Conservation (phyloP, 2,888 invertebrate species). For the Watsonalla binaria region DNA sequence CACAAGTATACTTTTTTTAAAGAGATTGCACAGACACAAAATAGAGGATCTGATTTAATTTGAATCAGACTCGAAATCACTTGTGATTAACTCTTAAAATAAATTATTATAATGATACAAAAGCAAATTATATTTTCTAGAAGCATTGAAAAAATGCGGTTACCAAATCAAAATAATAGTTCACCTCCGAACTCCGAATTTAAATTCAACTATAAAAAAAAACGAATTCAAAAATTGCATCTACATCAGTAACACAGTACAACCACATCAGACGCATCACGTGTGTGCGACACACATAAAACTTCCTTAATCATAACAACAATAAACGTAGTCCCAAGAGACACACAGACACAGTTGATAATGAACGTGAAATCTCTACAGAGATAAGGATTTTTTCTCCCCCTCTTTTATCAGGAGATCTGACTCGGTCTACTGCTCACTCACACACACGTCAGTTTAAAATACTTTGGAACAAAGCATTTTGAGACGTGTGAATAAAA, state of each 20-base stretch:
- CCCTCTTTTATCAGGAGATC: constrained; percentile 48
- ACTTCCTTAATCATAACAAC: constrained; percentile 20
- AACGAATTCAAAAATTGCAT: too few species aligned
- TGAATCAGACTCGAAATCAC: too few species aligned
- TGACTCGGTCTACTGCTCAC: background rate
- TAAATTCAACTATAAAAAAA: too few species aligned
- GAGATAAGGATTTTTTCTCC: constrained; percentile 50
- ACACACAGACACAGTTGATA: constrained; percentile 50
- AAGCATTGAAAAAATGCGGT: too few species aligned
- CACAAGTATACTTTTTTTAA: too few species aligned
- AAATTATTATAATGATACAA: too few species aligned
- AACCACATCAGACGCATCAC: background rate
- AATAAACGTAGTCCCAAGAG: constrained; percentile 15
- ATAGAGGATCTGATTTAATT: too few species aligned
- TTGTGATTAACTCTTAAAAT: too few species aligned
- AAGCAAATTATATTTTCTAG: too few species aligned
- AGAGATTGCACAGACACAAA: too few species aligned
- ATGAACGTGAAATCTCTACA: constrained; percentile 65
- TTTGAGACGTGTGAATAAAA: background rate
- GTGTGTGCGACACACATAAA: background rate
- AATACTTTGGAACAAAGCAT: background rate
- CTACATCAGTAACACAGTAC: background rate
- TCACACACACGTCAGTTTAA: background rate
- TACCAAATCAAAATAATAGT: too few species aligned
- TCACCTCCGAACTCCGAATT: too few species aligned